Evolutionary conservation across 23 tunicate species (phyloP).

Genomic region (Styela clava): DNA sequence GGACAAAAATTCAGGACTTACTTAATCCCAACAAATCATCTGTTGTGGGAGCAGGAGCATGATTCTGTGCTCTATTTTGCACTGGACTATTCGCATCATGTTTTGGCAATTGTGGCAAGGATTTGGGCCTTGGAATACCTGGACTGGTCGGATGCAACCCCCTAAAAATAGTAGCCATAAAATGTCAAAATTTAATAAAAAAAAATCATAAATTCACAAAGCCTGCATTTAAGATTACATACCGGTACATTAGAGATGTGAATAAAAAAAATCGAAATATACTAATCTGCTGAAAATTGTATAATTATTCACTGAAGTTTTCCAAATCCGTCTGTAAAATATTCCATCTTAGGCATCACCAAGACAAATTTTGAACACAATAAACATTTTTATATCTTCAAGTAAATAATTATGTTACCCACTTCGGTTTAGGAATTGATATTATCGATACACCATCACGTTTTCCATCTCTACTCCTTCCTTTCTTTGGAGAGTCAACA

Average conservation of each 20-base stretch:
- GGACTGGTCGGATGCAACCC: slow-evolving; percentile 31
- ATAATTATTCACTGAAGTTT: too few relatives aligned
- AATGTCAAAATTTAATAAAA: not conserved
- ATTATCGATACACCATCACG: slow-evolving; percentile 8
- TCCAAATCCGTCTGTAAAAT: too few relatives aligned
- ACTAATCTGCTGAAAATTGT: too few relatives aligned
- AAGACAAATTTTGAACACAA: too few relatives aligned
- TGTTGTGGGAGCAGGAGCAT: slow-evolving; percentile 1
- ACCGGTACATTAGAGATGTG: too few relatives aligned
- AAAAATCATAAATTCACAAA: not conserved
- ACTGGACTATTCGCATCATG: slow-evolving; percentile 13
- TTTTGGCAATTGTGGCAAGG: slow-evolving; percentile 21
- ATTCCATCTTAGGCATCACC: too few relatives aligned
- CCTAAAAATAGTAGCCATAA: not conserved
- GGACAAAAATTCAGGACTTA: too few relatives aligned
- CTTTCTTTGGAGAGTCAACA: not conserved
- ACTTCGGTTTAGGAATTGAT: slow-evolving; percentile 20
- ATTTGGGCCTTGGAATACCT: slow-evolving; percentile 39
- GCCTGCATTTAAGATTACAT: not conserved
- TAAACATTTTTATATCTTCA: too few relatives aligned
- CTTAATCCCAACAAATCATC: slow-evolving; percentile 70
- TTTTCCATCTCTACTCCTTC: not conserved
- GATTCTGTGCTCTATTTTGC: not conserved
- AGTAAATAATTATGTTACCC: not conserved
- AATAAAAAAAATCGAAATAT: too few relatives aligned